Conservation (phyloP, 2,797 vertebrate genomes). For the Prunella strophiata region DNA sequence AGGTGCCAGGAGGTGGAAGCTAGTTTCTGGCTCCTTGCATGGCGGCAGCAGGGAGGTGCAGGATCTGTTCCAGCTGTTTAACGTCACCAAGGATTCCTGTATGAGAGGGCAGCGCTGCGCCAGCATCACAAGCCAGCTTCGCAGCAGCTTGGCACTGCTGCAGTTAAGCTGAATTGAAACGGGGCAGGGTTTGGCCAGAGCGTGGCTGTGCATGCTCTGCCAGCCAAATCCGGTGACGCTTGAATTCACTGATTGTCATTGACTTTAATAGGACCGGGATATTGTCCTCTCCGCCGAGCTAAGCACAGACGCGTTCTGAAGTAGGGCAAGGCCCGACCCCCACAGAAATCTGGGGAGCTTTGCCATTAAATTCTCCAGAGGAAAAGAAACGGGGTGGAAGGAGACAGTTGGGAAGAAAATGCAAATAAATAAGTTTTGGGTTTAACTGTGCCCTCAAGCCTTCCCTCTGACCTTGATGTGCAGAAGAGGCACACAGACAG, state of each 20-base stretch:
- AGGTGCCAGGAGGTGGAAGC: slow-evolving; percentile 13
- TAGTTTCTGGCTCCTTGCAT: neutral
- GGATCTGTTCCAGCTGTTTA: slow-evolving; percentile 27
- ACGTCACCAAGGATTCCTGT: slow-evolving; percentile 41
- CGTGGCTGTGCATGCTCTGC: neutral
- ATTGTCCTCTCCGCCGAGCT: neutral
- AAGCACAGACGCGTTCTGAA: neutral
- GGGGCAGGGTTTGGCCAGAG: slow-evolving; percentile 18
- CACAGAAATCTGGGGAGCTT: neutral
- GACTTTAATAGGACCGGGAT: slow-evolving; percentile 2
- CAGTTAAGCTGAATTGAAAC: neutral
- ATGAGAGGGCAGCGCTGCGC: neutral
- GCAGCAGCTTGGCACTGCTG: neutral
- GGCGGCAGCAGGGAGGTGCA: neutral
- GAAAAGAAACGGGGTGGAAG: neutral
- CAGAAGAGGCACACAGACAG: neutral
- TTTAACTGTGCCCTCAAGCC: neutral
- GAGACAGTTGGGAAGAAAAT: neutral
- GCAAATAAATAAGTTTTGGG: neutral
- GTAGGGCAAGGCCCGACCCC: neutral
- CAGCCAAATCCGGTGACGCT: slow-evolving; percentile 24
- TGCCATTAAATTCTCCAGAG: neutral
- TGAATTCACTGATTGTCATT: slow-evolving; percentile 4
- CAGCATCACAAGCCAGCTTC: neutral
- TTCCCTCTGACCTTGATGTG: neutral